These are phyloP conservation scores for Otus sunia DNA, from an alignment of 2,113 vertebrate species.

Conservation along the genomic window DNA sequence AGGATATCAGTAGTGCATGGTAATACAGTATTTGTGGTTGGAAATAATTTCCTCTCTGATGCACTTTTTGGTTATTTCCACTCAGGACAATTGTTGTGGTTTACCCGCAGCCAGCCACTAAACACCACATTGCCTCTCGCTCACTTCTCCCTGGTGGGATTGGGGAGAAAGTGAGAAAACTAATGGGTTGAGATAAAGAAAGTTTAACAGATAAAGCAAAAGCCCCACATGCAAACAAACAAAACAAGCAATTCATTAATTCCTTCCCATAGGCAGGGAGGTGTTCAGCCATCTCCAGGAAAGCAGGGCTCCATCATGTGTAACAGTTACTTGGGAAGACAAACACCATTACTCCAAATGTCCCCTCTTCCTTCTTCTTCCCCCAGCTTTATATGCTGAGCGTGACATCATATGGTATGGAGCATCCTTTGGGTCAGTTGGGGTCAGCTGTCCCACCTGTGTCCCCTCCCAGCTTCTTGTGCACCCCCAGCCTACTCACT, in stretches of 20 bases:
- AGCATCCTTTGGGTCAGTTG: neutral
- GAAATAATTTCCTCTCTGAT: neutral
- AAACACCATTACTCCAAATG: accelerated
- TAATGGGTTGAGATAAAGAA: accelerated
- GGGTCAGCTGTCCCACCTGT: neutral
- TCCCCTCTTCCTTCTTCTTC: accelerated
- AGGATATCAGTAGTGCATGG: neutral
- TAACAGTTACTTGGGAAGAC: accelerated
- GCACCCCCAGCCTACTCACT: accelerated
- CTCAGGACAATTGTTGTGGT: accelerated
- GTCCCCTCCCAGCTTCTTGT: neutral
- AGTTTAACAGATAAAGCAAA: neutral
- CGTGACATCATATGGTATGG: accelerated
- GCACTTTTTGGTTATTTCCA: neutral
- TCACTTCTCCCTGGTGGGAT: accelerated
- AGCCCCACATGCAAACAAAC: accelerated
- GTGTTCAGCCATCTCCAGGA: neutral
- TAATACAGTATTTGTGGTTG: neutral
- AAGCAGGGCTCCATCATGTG: accelerated
- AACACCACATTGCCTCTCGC: accelerated
- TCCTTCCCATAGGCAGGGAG: accelerated
- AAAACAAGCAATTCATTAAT: neutral
- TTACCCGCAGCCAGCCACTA: neutral
- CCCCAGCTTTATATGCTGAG: neutral
- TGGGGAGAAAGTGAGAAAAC: neutral